These are phyloP conservation scores for Hyphantria cunea DNA, from an alignment of 1,140 invertebrate species.

Conservation along the genomic window DNA sequence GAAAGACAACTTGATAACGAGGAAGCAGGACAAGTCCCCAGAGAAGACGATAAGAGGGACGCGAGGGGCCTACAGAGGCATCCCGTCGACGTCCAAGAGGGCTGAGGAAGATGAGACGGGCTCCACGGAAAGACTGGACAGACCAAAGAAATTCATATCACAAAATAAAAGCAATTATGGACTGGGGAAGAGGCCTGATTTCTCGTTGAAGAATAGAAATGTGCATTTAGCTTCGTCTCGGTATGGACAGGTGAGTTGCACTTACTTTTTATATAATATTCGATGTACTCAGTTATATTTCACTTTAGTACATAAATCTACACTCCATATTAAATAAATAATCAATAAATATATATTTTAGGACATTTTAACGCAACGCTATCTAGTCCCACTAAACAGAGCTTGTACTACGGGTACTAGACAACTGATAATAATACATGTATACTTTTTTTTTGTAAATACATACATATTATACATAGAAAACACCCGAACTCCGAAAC, in stretches of 20 bases:
- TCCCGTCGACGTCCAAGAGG: conserved; percentile 64
- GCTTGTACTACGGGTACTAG: no score
- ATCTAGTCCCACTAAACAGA: no score
- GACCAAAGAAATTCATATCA: conserved; percentile 76
- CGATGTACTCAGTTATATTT: no score
- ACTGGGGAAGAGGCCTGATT: conserved; percentile 73
- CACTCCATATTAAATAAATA: no score
- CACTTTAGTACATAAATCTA: no score
- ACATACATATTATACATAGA: no score
- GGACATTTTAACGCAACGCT: no score
- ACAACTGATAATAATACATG: no score
- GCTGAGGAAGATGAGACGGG: conserved; percentile 69
- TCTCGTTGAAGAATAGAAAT: conserved; percentile 74
- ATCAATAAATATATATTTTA: no score
- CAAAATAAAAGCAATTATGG: conserved; percentile 73
- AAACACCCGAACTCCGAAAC: no score
- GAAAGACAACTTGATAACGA: conserved; percentile 76
- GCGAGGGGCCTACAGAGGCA: conserved; percentile 66
- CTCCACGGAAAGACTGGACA: conserved; percentile 73
- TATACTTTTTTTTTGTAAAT: no score
- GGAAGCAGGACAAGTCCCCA: conserved; percentile 79
- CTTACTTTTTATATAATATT: conserved; percentile 2
- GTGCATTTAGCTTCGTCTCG: conserved; percentile 74
- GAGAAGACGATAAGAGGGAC: conserved; percentile 77
- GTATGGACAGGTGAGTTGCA: conserved; percentile 75